Percentiles rank a stretch among this genome's conserved stretches.
Conservation (phyloP, 2,797 vertebrate species). For the Myotis pilosus region DNA sequence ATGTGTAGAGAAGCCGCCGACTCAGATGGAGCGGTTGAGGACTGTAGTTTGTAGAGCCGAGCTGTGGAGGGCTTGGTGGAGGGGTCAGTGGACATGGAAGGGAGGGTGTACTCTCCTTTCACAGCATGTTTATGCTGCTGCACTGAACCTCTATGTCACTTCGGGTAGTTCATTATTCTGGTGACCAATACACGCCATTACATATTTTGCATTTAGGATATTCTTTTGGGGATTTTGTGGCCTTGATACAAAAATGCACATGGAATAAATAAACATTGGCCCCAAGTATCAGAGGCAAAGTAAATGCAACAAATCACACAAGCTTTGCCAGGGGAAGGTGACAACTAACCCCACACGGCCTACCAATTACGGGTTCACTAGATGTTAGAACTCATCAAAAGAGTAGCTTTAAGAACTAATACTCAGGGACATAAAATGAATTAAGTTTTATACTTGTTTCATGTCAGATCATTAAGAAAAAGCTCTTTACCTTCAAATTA, state of each 20-base stretch:
- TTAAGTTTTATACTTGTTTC: not conserved
- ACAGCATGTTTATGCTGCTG: not conserved
- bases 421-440: not conserved
- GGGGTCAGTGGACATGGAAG: not conserved
- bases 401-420: not conserved
- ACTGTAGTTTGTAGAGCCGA: not conserved
- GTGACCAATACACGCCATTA: not conserved
- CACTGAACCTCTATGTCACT: not conserved
- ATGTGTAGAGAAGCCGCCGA: not conserved
- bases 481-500: constrained; percentile 40
- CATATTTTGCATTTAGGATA: not conserved
- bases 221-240: not conserved
- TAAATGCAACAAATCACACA: not conserved
- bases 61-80: not conserved
- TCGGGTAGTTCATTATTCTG: not conserved
- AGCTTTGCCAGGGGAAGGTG: not conserved
- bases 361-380: not conserved
- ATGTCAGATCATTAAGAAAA: not conserved
- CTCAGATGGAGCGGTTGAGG: not conserved
- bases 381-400: not conserved
- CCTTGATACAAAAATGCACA: not conserved
- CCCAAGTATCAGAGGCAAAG: not conserved
- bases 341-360: not conserved
- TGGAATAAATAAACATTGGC: not conserved
- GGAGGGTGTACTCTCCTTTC: not conserved